Conservation (phyloP, 2,113 vertebrate genomes). For the Lontra canadensis region DNA sequence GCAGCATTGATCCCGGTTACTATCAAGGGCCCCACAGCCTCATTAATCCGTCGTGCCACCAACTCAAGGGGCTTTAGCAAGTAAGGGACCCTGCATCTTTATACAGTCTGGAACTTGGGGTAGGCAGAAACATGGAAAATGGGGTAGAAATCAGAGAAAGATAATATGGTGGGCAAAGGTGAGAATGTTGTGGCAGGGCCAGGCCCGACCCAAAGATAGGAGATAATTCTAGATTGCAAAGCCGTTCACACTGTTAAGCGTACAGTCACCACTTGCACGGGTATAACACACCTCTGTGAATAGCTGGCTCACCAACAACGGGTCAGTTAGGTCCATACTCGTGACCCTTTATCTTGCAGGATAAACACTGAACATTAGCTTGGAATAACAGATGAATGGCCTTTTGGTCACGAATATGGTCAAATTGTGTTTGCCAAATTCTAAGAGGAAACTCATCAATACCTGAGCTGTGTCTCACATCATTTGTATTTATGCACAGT, state of each 20-base stretch:
- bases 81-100: background rate
- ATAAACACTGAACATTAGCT: background rate
- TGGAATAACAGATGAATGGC: background rate
- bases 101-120: background rate
- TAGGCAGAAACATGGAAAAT: background rate
- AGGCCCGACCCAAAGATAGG: background rate
- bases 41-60: background rate
- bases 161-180: background rate
- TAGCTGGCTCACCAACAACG: background rate
- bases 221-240: background rate
- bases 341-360: conserved; percentile 3
- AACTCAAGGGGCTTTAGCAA: background rate
- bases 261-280: background rate
- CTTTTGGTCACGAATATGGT: background rate
- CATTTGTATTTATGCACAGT: background rate
- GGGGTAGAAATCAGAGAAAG: conserved; percentile 32
- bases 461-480: background rate
- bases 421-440: background rate
- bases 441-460: conserved; percentile 45
- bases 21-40: conserved; percentile 6
- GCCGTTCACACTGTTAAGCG: background rate
- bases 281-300: background rate
- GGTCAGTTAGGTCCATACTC: background rate
- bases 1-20: background rate
- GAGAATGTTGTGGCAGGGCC: background rate